phyloP scores from a whole-genome alignment of 2,888 invertebrate genomes.

The Adelphocoris suturalis region DNA sequence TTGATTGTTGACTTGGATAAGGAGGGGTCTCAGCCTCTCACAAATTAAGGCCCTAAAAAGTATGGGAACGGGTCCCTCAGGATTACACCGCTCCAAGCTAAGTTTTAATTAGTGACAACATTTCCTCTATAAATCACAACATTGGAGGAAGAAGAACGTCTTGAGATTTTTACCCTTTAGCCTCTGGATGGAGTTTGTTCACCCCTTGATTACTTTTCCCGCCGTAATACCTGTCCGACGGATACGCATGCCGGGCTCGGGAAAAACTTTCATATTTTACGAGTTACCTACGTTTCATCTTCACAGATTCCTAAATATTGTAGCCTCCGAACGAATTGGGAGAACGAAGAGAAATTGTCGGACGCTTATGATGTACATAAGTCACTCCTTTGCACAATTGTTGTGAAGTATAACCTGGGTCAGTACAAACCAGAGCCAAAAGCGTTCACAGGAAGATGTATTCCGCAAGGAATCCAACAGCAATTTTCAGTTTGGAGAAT shows the following conservation, averaged over 20 bases:
- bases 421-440: too few relatives aligned
- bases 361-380: too few relatives aligned
- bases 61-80: conserved; percentile 13
- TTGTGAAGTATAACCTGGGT: too few relatives aligned
- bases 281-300: neutral
- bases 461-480: too few relatives aligned
- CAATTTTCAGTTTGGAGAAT: too few relatives aligned
- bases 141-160: neutral
- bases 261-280: neutral
- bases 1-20: conserved; percentile 47
- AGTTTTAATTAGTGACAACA: conserved; percentile 58
- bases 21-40: conserved; percentile 19
- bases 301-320: neutral
- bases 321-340: neutral
- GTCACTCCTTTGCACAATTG: too few relatives aligned
- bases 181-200: neutral
- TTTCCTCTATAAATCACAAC: conserved; percentile 54
- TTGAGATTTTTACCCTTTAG: conserved; percentile 25
- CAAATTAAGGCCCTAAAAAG: conserved; percentile 52
- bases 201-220: neutral
- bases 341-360: too few relatives aligned
- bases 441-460: too few relatives aligned
- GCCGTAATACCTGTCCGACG: conserved; percentile 47
- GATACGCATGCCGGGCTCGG: neutral
- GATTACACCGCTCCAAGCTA: conserved; percentile 44